Percentiles rank a stretch among this genome's conserved stretches.
phyloP scores from a whole-genome alignment of 2,113 vertebrate species.

The Jaculus jaculus region DNA sequence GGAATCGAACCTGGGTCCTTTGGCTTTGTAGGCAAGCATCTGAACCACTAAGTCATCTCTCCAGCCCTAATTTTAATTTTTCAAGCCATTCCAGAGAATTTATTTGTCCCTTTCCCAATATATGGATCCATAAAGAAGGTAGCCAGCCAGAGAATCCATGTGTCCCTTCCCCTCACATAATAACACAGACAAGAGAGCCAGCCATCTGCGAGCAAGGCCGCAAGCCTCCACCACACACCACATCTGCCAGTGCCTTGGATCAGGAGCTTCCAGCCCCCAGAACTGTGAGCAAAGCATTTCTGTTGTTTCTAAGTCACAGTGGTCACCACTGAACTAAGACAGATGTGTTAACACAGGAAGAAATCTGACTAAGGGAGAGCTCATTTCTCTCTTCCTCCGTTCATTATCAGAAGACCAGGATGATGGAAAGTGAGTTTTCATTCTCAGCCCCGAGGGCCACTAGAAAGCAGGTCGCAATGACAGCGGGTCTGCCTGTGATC shows the following conservation, averaged over 20 bases:
- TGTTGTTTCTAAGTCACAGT: neutral
- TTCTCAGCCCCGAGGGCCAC: neutral
- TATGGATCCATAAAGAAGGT: neutral
- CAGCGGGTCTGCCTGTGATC: neutral
- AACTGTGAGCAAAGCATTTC: neutral
- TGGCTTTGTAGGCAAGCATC: too few relatives aligned
- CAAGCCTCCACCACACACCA: too few relatives aligned
- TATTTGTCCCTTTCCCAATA: neutral
- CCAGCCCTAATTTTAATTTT: too few relatives aligned
- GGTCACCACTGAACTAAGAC: too few relatives aligned
- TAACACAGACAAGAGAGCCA: neutral
- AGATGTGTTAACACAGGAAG: neutral
- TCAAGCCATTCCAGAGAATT: neutral
- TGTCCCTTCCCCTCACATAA: too few relatives aligned
- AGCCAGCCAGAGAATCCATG: too few relatives aligned
- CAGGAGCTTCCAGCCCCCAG: neutral
- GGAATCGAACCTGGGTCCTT: too few relatives aligned
- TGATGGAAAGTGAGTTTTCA: neutral
- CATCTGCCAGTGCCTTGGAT: neutral
- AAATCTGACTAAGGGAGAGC: neutral
- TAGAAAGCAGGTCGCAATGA: neutral
- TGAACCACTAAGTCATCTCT: too few relatives aligned
- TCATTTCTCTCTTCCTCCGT: neutral
- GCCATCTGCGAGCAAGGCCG: too few relatives aligned
- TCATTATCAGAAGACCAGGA: neutral